phyloP scores from a whole-genome alignment of 2,888 invertebrate species.

The Gasteruption jaculator region DNA sequence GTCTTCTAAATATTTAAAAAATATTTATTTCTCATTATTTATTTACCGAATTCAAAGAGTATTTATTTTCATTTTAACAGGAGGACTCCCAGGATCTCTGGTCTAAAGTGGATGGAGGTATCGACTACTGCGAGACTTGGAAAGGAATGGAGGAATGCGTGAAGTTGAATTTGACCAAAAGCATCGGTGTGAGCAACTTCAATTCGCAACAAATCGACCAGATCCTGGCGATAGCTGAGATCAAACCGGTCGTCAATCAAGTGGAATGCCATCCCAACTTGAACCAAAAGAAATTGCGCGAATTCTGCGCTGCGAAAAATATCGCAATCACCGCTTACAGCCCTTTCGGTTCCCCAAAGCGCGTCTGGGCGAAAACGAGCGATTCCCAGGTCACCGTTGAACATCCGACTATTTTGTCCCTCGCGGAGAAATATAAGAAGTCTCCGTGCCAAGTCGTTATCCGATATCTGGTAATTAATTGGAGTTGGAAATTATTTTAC shows the following conservation, averaged over 20 bases:
- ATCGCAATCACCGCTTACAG: conserved; percentile 70
- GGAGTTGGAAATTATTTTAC: background rate
- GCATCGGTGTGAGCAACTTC: conserved; percentile 79
- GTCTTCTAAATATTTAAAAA: too few species aligned
- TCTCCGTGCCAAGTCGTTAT: conserved; percentile 62
- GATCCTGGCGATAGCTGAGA: conserved; percentile 56
- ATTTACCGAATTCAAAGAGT: too few species aligned
- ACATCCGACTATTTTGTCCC: conserved; percentile 54
- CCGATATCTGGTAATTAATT: conserved; percentile 61
- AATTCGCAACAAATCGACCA: conserved; percentile 66
- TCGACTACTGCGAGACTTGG: conserved; percentile 69
- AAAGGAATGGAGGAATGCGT: conserved; percentile 69
- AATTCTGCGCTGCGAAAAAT: conserved; percentile 62
- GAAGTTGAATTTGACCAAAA: conserved; percentile 59
- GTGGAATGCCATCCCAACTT: conserved; percentile 64
- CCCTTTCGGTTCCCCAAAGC: conserved; percentile 65
- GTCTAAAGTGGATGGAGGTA: too few species aligned
- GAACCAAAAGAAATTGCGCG: conserved; percentile 64
- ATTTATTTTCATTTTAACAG: too few species aligned
- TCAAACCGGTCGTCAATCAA: conserved; percentile 63
- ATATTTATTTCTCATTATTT: too few species aligned
- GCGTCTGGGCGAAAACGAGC: conserved; percentile 46
- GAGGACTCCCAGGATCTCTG: too few species aligned
- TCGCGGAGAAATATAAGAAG: conserved; percentile 62
- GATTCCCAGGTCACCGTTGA: conserved; percentile 57